Base-by-base conservation (phyloP, 2,113 vertebrate genomes). In the Dendropsophus ebraccatus region DNA sequence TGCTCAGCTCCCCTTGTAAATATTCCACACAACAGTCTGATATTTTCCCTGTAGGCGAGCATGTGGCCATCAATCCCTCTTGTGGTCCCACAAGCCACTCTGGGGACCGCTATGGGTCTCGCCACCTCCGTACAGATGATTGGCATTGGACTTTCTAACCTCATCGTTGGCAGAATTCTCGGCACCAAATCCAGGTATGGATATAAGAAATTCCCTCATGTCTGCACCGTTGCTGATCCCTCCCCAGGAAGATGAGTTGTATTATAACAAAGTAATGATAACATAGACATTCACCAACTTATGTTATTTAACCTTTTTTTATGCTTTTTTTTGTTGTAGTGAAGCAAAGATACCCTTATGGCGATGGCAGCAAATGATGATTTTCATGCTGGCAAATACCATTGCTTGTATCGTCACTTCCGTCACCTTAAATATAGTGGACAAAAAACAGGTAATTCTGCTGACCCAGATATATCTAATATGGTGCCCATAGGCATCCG, bases 1-100 rank as follows among this genome's bases (percentile, higher is more conserved):
- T 3, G 41, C 41, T 41, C 8, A 41, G 8, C 41, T 41, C 8
- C 3, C n/a, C 41, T 41, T 5, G 41, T 41, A 41, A 41, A 41
- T 41, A 41, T 41, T 8, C 4, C 4, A 41, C 41, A 41, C 41
- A 41, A 41, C n/a, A n/a, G n/a, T 41, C 4, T 41, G 41, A 41
- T 8, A 28, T 80, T 19, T n/a, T 54, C 30, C 60, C 79, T 35
- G 8, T 90, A 96, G 95, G 91, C 94, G 0, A 95, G 95, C 79
- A 94, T 95, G 94, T 96, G 96, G 95, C 94, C 95, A 0, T 96
- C 95, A 1, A 95, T 95, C 56, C 94, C 92, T 0, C 93, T 96
- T 1, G 94, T 96, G 35, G 95, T 96, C 3, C 94, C 95, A 37
- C 94, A 94, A 45, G 94, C 92, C 0, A 96, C 94, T 1, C 67